Conservation (phyloP, 2,888 invertebrate genomes). For the Orthonevra nobilis region DNA sequence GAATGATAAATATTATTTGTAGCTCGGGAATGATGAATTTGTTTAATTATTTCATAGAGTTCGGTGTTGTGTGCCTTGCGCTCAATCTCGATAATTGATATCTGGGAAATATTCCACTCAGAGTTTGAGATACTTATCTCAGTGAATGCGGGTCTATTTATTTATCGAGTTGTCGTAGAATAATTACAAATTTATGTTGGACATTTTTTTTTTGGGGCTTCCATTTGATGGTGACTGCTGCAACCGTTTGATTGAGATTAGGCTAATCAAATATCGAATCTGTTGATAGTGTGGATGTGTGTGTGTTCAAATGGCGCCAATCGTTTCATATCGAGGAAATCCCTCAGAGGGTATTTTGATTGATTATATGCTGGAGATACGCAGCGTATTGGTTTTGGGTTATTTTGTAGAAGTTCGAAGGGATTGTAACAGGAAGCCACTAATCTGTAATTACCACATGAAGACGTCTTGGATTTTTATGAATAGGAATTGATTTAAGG, state of each 20-base stretch:
- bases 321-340: not conserved
- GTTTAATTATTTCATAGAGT: conserved; percentile 46
- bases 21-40: conserved; percentile 36
- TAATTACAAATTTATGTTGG: conserved; percentile 15
- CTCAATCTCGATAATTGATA: conserved; percentile 8
- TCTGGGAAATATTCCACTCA: conserved; percentile 12
- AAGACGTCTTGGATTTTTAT: too few species aligned
- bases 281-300: conserved; percentile 19
- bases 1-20: conserved; percentile 51
- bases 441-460: too few species aligned
- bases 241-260: conserved; percentile 4
- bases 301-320: conserved; percentile 38
- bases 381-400: too few species aligned
- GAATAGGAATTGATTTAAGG: too few species aligned
- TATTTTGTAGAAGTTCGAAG: too few species aligned
- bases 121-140: conserved; percentile 32
- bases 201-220: not conserved
- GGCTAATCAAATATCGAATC: conserved; percentile 13
- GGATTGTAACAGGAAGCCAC: too few species aligned
- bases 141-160: conserved; percentile 8
- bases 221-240: not conserved
- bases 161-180: conserved; percentile 25
- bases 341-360: conserved; percentile 29
- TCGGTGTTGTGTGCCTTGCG: not conserved
- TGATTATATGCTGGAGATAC: conserved; percentile 10